Percentiles rank a stretch among this genome's conserved stretches.
phyloP scores from a whole-genome alignment of 2,113 vertebrate species.

The Sebastes fasciatus region DNA sequence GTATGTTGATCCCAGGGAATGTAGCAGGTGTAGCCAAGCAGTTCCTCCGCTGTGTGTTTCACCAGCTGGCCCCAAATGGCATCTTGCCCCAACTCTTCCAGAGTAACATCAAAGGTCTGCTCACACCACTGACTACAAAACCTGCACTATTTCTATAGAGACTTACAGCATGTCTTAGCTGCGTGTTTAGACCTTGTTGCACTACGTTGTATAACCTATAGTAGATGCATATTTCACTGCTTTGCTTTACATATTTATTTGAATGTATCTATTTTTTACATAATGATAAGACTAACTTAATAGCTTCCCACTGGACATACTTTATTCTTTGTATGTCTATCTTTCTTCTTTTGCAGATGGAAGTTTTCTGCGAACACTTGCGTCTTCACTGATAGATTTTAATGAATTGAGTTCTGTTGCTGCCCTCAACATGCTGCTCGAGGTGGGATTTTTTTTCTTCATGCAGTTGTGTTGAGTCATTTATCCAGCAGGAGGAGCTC shows the following conservation, averaged over 20 bases:
- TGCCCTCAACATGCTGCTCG: slow-evolving; percentile 95
- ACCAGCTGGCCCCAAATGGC: slow-evolving; percentile 97
- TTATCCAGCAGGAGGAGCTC: slow-evolving; percentile 81
- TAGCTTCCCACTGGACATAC: background rate
- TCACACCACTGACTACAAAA: background rate
- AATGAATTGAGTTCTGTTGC: slow-evolving; percentile 96
- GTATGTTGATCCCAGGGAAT: slow-evolving; percentile 98
- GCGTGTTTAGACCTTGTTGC: slow-evolving; percentile 1
- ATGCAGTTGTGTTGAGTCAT: slow-evolving; percentile 3
- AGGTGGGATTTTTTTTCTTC: slow-evolving; percentile 83
- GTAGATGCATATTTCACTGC: background rate
- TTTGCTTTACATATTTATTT: background rate
- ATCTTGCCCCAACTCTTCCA: slow-evolving; percentile 98
- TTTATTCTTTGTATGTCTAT: background rate
- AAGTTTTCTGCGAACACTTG: slow-evolving; percentile 94
- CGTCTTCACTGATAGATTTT: slow-evolving; percentile 94
- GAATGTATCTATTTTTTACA: background rate
- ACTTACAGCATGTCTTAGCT: background rate
- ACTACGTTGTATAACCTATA: background rate
- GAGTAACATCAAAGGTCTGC: slow-evolving; percentile 97
- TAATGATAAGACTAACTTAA: background rate
- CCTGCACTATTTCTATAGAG: background rate
- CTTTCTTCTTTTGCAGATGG: slow-evolving; percentile 87
- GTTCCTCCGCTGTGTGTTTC: slow-evolving; percentile 97
- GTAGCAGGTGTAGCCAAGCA: slow-evolving; percentile 98